Conservation (phyloP, 2,797 vertebrate species). For the Silurus aristotelis region DNA sequence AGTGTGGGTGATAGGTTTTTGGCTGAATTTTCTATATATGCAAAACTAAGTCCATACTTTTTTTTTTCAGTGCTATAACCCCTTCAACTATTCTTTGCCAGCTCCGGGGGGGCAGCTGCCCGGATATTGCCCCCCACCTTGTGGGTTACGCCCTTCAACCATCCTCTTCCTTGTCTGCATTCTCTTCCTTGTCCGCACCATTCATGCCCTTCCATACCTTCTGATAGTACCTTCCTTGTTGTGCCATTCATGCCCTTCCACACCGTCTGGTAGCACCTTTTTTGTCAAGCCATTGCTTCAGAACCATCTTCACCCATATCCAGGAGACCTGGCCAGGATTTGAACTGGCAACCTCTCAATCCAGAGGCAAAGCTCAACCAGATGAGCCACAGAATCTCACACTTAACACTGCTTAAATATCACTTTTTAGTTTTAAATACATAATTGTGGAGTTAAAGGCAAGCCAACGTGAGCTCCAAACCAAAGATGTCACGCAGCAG, state of each 20-base stretch:
- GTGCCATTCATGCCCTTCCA: neutral
- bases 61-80: neutral
- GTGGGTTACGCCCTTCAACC: neutral
- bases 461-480: neutral
- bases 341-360: neutral
- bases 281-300: no score
- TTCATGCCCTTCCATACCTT: neutral
- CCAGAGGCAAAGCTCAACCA: neutral
- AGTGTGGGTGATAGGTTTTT: neutral
- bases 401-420: fast-evolving
- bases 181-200: neutral
- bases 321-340: neutral
- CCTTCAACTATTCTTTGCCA: fast-evolving
- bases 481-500: neutral
- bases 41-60: neutral
- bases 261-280: no score
- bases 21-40: neutral
- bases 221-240: neutral
- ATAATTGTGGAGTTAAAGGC: neutral
- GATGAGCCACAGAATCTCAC: neutral
- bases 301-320: neutral
- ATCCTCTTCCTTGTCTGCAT: neutral
- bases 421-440: neutral
- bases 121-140: neutral
- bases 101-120: neutral